Percentiles rank a stretch among this genome's conserved stretches.
These are phyloP conservation scores for Hydropsyche betteni DNA, from an alignment of 2,888 invertebrate genomes.

Conservation along the genomic window DNA sequence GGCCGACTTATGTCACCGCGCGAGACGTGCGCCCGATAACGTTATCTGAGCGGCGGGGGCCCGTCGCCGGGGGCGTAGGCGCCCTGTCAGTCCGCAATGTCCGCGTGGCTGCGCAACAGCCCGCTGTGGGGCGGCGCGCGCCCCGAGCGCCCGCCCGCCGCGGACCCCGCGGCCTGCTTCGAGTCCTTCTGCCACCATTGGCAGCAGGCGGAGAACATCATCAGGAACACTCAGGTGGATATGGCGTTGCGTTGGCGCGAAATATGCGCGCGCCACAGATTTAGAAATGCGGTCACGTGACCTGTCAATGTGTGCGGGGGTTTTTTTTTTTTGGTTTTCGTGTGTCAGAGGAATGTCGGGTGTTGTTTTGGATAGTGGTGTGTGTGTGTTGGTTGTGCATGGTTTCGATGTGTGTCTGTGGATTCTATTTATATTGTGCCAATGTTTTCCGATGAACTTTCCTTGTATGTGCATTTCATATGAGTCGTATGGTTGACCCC, in stretches of 20 bases:
- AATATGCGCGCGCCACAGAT: too few relatives aligned
- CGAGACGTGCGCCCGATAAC: constrained; percentile 26
- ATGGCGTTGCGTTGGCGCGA: too few relatives aligned
- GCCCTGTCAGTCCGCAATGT: constrained; percentile 62
- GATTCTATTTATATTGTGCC: too few relatives aligned
- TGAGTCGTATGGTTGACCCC: too few relatives aligned
- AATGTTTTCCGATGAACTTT: too few relatives aligned
- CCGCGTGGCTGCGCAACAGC: constrained; percentile 73
- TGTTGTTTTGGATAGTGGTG: too few relatives aligned
- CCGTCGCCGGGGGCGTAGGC: background rate
- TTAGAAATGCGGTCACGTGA: background rate
- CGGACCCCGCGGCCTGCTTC: constrained; percentile 86
- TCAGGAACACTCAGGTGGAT: constrained; percentile 74
- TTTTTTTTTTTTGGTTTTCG: too few relatives aligned
- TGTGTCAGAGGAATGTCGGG: constrained; percentile 15
- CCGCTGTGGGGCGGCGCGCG: constrained; percentile 62
- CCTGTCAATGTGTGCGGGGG: too few relatives aligned
- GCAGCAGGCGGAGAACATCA: constrained; percentile 90
- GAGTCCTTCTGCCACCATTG: constrained; percentile 94
- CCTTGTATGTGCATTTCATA: too few relatives aligned
- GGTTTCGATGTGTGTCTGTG: too few relatives aligned
- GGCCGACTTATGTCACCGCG: constrained; percentile 32
- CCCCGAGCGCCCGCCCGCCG: constrained; percentile 61
- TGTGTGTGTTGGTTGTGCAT: too few relatives aligned
- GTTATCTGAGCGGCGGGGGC: constrained; percentile 15